A percentile compares a stretch with the other conserved stretches of the same genome.
Evolutionary conservation across 2,888 invertebrate species (phyloP).

Genomic region (Hydraecia micacea): DNA sequence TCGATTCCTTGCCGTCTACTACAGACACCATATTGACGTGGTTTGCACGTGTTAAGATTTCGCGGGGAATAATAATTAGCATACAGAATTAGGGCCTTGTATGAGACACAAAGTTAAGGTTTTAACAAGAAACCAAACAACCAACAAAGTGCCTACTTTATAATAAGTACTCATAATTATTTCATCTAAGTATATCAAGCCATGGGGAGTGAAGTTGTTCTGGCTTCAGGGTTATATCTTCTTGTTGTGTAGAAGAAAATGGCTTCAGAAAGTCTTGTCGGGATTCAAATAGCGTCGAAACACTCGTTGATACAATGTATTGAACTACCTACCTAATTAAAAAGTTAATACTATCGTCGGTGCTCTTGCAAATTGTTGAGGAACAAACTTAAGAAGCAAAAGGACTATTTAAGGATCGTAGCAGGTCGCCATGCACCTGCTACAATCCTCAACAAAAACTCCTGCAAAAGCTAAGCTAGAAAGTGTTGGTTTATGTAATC

Average conservation of each 20-base stretch:
- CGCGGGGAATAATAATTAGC: too few species aligned
- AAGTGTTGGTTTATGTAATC: too few species aligned
- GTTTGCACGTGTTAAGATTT: too few species aligned
- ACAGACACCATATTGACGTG: too few species aligned
- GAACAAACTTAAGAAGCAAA: neutral
- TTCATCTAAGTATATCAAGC: constrained; percentile 5
- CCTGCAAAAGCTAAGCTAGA: too few species aligned
- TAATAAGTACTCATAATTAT: constrained; percentile 8
- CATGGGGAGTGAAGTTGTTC: neutral
- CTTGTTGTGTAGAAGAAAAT: constrained; percentile 1
- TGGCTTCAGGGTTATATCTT: neutral
- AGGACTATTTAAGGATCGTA: too few species aligned
- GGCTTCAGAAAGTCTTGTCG: neutral
- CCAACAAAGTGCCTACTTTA: neutral
- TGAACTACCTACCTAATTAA: neutral
- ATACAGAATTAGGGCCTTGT: too few species aligned
- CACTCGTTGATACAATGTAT: neutral
- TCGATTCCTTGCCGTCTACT: too few species aligned
- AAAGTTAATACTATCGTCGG: neutral
- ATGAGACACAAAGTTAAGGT: neutral
- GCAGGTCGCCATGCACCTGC: too few species aligned
- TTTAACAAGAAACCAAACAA: neutral
- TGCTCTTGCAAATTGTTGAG: neutral
- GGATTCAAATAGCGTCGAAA: neutral
- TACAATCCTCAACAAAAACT: too few species aligned